Base-by-base conservation (phyloP, 2,113 vertebrate genomes). In the Ariopsis seemanni region DNA sequence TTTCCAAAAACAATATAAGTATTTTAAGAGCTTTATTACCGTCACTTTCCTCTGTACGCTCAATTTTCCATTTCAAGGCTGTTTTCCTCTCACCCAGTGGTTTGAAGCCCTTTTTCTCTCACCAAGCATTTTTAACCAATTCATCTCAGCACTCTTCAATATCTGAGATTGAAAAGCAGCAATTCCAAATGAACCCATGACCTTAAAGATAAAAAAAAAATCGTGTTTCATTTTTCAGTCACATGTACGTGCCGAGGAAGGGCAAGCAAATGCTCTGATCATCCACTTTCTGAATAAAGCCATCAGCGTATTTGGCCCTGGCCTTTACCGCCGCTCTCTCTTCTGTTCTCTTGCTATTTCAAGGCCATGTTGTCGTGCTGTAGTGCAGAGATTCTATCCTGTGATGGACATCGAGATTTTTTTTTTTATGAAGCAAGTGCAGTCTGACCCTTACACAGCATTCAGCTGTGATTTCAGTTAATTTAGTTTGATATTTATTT, bases 271-370 rank as follows among this genome's bases (percentile, higher is more conserved):
- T 22, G 18, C 15, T 57, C 57, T 55, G 75, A 55, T 81, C 79
- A 60, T 80, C 79, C 57, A 81, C 55, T 81, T 60, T 60, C 57
- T 60, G 55, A 60, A 81, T 81, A 18, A 34, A 60, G 18, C 79
- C 27, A 62, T 81, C 30, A 42, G 57, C 1, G 57, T 81, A 10
- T 60, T 62, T 81, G 27, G 15, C 57, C 79, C 18, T 58, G 79
- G 27, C 79, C 79, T 81, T 60, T 57, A 81, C 55, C 57, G 1
- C 79, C 9, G 57, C 9, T 60, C 79, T 42, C n/a, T 81, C 30
- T 81, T 81, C 57, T 42, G 17, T 58, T 60, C 30, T 34, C 17
- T 22, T 22, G 17, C 27, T 60, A 60, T 81, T 81, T 60, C 57
- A 60, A 81, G 79, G 55, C 79, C 5, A 8, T 60, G 79, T 20